A percentile compares a stretch with the other conserved stretches of the same genome.
Evolutionary conservation across 2,113 vertebrate species (phyloP).

Genomic region (Illadopsis cleaveri): DNA sequence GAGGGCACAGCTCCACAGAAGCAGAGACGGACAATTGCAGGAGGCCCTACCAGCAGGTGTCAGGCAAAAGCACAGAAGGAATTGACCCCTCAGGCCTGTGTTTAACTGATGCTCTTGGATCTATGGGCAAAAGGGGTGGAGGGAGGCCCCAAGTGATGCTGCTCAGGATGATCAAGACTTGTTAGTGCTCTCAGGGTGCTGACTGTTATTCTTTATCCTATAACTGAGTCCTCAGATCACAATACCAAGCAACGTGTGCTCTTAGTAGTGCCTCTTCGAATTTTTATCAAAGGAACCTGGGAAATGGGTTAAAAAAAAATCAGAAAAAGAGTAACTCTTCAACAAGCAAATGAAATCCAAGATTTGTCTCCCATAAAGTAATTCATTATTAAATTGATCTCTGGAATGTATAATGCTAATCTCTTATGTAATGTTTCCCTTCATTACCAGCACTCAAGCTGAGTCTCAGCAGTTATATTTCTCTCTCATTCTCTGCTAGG

Average conservation of each 20-base stretch:
- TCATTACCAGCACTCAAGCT: slow-evolving; percentile 46
- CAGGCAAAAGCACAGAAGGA: background rate
- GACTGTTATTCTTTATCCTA: background rate
- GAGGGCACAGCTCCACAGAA: background rate
- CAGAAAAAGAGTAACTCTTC: background rate
- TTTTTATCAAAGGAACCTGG: slow-evolving; percentile 28
- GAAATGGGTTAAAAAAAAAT: background rate
- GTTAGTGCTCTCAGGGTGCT: background rate
- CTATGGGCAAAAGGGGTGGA: background rate
- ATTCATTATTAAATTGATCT: slow-evolving; percentile 49
- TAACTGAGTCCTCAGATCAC: background rate
- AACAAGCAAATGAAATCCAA: slow-evolving; percentile 2
- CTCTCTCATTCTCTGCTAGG: background rate
- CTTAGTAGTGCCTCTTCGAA: background rate
- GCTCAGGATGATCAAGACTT: background rate
- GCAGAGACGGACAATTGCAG: background rate
- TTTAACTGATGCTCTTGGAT: background rate
- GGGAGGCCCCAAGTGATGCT: background rate
- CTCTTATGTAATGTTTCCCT: slow-evolving; percentile 47
- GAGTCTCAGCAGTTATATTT: background rate
- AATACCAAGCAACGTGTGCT: background rate
- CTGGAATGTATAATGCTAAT: slow-evolving; percentile 1
- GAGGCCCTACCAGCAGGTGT: background rate
- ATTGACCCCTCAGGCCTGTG: accelerated
- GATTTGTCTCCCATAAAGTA: background rate